These are phyloP conservation scores for Pseudochirops corinnae DNA, from an alignment of 2,797 vertebrate species.

Conservation along the genomic window DNA sequence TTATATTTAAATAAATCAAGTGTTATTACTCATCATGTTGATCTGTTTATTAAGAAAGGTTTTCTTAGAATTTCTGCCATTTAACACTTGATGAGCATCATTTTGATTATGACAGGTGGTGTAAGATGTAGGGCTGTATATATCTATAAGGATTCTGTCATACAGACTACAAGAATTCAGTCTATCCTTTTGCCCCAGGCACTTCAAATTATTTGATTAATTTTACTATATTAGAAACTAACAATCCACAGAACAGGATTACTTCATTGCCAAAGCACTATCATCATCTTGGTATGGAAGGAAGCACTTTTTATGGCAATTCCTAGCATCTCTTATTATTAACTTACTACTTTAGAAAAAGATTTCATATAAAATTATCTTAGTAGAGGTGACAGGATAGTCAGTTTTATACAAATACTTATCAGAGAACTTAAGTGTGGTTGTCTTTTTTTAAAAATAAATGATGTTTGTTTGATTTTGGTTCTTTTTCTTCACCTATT, in stretches of 20 bases:
- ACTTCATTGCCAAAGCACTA: fast-evolving
- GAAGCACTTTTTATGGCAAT: background rate
- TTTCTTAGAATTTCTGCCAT: background rate
- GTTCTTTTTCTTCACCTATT: background rate
- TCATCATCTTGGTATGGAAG: background rate
- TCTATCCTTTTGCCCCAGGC: background rate
- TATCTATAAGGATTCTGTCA: background rate
- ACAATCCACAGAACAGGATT: background rate
- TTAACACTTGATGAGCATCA: background rate
- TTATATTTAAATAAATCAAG: background rate
- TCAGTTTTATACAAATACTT: background rate
- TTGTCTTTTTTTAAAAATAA: conserved; percentile 29
- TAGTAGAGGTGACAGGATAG: background rate
- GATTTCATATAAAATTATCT: background rate
- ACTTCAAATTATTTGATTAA: background rate
- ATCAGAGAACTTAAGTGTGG: background rate
- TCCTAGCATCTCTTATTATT: background rate
- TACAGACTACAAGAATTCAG: background rate
- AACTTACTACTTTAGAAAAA: background rate
- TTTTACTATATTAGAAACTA: conserved; percentile 38
- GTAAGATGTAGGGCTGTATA: background rate
- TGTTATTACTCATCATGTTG: background rate
- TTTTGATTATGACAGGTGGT: background rate
- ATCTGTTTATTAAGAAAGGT: background rate
- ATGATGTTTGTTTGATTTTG: background rate